A percentile compares a stretch with the other conserved stretches of the same genome.
Evolutionary conservation across 2,113 vertebrate genomes (phyloP).

Genomic region (Sitta europaea): DNA sequence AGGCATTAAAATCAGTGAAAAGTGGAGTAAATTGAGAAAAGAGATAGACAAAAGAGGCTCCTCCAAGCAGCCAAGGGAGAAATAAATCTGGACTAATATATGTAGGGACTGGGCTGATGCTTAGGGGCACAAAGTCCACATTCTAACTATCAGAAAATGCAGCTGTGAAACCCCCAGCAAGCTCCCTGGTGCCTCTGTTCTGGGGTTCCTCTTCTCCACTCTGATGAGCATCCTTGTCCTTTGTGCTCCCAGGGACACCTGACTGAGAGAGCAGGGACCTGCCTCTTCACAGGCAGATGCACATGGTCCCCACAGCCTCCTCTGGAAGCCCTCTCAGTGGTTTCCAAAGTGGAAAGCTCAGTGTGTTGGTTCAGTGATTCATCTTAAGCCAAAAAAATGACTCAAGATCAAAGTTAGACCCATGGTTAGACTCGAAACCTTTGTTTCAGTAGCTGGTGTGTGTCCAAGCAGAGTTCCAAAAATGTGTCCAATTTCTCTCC

Average conservation of each 20-base stretch:
- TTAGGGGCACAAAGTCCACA: background rate
- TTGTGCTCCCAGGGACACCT: background rate
- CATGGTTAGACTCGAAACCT: rapidly evolving
- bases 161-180: background rate
- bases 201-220: background rate
- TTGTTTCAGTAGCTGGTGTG: background rate
- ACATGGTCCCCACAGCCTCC: background rate
- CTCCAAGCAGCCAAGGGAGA: background rate
- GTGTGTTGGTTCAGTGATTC: background rate
- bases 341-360: background rate
- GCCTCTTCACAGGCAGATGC: background rate
- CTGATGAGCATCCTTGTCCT: background rate
- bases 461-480: background rate
- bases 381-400: background rate
- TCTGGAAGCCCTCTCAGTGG: background rate
- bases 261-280: background rate
- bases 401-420: background rate
- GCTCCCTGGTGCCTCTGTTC: background rate
- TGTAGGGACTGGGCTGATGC: background rate
- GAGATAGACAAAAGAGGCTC: background rate
- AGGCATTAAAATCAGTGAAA: background rate
- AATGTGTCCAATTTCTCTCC: background rate
- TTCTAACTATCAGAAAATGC: background rate
- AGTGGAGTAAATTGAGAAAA: background rate
- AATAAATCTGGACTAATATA: background rate